Base-by-base conservation (phyloP, 2,797 vertebrate genomes). In the Sebastes taczanowskii region DNA sequence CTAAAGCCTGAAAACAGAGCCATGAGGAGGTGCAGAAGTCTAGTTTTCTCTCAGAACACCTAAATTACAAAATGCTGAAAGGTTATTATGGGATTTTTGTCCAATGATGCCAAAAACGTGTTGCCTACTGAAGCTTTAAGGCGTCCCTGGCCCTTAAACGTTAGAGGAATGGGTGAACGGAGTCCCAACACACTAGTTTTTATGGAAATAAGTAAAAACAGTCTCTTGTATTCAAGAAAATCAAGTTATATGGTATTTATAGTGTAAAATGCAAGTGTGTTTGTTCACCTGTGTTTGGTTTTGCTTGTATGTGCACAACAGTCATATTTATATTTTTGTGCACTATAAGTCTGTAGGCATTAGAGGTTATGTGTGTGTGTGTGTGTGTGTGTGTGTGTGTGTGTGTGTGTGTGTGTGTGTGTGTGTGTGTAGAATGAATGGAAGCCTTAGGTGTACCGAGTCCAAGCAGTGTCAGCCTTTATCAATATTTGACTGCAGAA, bases 401-500 rank as follows among this genome's bases (percentile, higher is more conserved):
- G 61, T 27, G 65, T 63, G 76, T 66, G 49, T 64, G 52, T 52
- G 16, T 32, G 38, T 29, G 61, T 27, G 65, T 63, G 53, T 29
- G 42, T 49, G 18, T 32, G 38, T 29, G 61, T 27, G 65, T 63
- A 6, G 60, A 53, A 35, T 35, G 61, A 62, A 59, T 25, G 27
- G 56, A 78, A 81, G 29, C 77, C 30, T 30, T 65, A 46, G 49
- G 75, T 84, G 65, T 78, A 67, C 79, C 78, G 63, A 90, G 81
- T 82, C 69, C 84, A 91, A 88, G 74, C 7, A 5, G 83, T 82
- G 91, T 93, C 91, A 92, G 89, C 75, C 81, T 84, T 84, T 91
- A 94, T 93, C 90, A 94, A 93, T 92, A 92, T 93, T 92, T 92
- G 92, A 95, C 83, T 86, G 77, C 77, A 67, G 78, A 86, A 87